These are phyloP conservation scores for Platorchestia sp. DNA, from an alignment of 1,140 invertebrate species.

Conservation along the genomic window DNA sequence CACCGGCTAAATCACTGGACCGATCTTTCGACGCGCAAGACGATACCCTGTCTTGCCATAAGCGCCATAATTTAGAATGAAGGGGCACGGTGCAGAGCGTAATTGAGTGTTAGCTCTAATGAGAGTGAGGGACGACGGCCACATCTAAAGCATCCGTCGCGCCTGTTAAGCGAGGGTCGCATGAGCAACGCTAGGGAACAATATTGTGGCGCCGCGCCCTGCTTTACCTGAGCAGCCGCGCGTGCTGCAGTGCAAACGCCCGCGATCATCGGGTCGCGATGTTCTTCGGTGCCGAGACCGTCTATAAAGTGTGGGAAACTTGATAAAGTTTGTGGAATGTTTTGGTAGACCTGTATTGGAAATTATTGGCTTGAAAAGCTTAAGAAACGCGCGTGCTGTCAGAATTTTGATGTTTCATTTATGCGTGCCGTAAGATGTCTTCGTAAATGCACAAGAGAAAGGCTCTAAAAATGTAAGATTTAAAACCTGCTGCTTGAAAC, in stretches of 20 bases:
- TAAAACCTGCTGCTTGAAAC: neutral
- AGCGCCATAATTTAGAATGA: slow-evolving; percentile 36
- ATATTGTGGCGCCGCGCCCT: slow-evolving; percentile 32
- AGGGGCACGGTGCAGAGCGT: slow-evolving; percentile 5
- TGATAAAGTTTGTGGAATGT: neutral
- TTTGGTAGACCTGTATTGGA: neutral
- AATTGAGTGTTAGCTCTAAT: slow-evolving; percentile 55
- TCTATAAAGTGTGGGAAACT: neutral
- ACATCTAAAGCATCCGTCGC: slow-evolving; percentile 46
- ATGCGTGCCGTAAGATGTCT: neutral
- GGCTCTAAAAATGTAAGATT: neutral
- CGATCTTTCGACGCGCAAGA: neutral
- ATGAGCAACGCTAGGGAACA: neutral
- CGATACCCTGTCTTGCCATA: neutral
- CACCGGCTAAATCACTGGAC: neutral
- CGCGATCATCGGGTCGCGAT: neutral
- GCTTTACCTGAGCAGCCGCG: neutral
- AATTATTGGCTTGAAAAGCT: neutral
- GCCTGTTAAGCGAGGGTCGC: slow-evolving; percentile 16
- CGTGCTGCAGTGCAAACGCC: neutral
- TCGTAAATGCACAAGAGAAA: neutral
- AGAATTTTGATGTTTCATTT: neutral
- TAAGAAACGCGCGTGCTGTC: neutral
- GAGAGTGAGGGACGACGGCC: slow-evolving; percentile 39
- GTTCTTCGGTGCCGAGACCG: neutral